Conservation (phyloP, 1,140 invertebrate species). For the Dinothrombium tinctorium region DNA sequence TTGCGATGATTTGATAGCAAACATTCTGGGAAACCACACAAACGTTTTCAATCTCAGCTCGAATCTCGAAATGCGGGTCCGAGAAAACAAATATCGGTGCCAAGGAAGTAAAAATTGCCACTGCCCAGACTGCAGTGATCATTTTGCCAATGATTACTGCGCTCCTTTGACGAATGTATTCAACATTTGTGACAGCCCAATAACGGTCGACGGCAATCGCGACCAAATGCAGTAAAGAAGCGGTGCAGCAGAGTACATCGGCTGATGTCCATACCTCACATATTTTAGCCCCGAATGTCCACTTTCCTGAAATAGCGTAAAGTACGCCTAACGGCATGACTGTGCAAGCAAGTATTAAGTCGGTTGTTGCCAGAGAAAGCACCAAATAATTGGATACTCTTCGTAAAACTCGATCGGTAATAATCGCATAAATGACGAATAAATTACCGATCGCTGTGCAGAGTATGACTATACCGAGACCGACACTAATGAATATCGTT, state of each 20-base stretch:
- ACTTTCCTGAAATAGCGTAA: slow-evolving; percentile 37
- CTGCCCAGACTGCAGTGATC: slow-evolving; percentile 66
- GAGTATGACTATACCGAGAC: slow-evolving; percentile 11
- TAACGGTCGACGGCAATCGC: slow-evolving; percentile 74
- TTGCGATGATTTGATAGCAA: slow-evolving; percentile 55
- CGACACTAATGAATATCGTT: background rate
- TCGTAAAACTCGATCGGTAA: slow-evolving; percentile 62
- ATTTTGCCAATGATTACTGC: slow-evolving; percentile 56
- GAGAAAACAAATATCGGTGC: slow-evolving; percentile 64
- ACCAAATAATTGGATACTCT: slow-evolving; percentile 67
- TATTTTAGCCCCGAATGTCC: slow-evolving; percentile 57
- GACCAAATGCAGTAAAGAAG: slow-evolving; percentile 70
- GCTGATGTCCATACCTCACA: slow-evolving; percentile 83
- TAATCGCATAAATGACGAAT: slow-evolving; percentile 79
- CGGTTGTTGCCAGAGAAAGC: slow-evolving; percentile 57
- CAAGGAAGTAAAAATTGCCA: slow-evolving; percentile 59
- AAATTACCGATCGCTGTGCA: slow-evolving; percentile 44
- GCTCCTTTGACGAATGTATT: slow-evolving; percentile 73
- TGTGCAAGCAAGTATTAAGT: slow-evolving; percentile 55
- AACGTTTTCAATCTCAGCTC: slow-evolving; percentile 46
- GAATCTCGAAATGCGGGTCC: slow-evolving; percentile 53
- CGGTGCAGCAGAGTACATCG: slow-evolving; percentile 76
- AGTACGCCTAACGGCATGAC: slow-evolving; percentile 66
- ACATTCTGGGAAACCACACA: slow-evolving; percentile 85
- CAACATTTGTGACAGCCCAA: slow-evolving; percentile 83